These are phyloP conservation scores for Torymus auratus DNA, from an alignment of 2,888 invertebrate genomes.

Conservation along the genomic window DNA sequence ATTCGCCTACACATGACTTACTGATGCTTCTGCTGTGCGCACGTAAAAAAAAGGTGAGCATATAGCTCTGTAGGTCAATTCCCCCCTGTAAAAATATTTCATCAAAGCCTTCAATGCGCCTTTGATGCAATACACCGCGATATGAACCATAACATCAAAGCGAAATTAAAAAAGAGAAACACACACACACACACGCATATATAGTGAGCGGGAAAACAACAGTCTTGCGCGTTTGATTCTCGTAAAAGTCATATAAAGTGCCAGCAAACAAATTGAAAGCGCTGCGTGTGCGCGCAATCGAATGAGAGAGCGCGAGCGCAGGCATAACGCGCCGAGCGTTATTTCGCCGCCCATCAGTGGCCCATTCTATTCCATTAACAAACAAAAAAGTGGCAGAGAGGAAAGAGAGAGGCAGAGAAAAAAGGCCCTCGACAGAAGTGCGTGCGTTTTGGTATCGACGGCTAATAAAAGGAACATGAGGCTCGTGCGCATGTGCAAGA, in stretches of 20 bases:
- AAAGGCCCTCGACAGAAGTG: constrained; percentile 2
- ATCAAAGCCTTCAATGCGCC: background rate
- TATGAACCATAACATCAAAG: constrained; percentile 5
- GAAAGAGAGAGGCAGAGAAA: background rate
- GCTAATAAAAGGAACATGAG: constrained; percentile 31
- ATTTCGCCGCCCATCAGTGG: constrained; percentile 17
- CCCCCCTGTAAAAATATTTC: constrained; percentile 7
- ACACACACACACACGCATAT: no score
- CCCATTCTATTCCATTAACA: constrained; percentile 46
- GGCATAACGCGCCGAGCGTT: constrained; percentile 34
- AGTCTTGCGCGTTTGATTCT: constrained; percentile 35
- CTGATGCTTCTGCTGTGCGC: no score
- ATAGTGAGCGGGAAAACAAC: background rate
- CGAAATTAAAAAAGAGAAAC: constrained; percentile 21
- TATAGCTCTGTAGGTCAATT: background rate
- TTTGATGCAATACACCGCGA: background rate
- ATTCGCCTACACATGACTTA: no score
- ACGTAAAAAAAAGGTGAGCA: no score
- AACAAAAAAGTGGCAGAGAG: constrained; percentile 4
- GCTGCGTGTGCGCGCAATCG: constrained; percentile 19
- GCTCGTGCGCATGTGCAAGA: background rate
- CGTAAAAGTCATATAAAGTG: constrained; percentile 32
- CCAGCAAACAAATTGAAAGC: constrained; percentile 48
- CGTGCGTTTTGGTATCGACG: constrained; percentile 24
- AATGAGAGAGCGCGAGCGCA: constrained; percentile 13